These are phyloP conservation scores for Vombatus ursinus DNA, from an alignment of 2,113 vertebrate species.

Conservation along the genomic window DNA sequence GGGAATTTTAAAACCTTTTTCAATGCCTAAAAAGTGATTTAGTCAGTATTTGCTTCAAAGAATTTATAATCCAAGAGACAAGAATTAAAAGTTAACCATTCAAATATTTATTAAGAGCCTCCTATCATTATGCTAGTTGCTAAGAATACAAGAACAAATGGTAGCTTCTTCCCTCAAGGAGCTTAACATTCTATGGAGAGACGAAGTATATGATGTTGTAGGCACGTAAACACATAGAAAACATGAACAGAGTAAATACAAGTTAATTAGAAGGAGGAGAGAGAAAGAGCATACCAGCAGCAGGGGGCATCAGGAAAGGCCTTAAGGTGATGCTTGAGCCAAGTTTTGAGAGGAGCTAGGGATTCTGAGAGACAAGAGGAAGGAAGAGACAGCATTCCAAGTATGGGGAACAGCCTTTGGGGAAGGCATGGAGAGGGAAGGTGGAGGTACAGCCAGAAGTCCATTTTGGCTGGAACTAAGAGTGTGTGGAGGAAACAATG, in stretches of 20 bases:
- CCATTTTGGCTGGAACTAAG: no score
- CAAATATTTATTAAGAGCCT: not conserved
- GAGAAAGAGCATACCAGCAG: not conserved
- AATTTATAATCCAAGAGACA: not conserved
- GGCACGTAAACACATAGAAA: not conserved
- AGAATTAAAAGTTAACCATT: not conserved
- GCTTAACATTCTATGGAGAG: not conserved
- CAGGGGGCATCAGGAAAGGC: not conserved
- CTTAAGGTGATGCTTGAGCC: not conserved
- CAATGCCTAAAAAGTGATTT: not conserved
- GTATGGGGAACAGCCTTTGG: not conserved
- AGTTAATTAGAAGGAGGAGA: not conserved
- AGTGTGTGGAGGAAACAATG: not conserved
- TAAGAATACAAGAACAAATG: no score
- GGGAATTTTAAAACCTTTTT: not conserved
- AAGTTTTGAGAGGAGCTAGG: not conserved
- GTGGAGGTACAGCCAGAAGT: no score
- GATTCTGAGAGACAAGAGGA: not conserved
- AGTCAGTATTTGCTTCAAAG: not conserved
- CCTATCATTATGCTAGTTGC: not conserved
- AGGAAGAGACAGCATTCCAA: not conserved
- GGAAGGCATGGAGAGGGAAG: not conserved
- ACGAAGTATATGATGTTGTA: not conserved
- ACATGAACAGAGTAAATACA: not conserved
- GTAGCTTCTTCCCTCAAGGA: not conserved